A percentile compares a stretch with the other conserved stretches of the same genome.
Evolutionary conservation across 1,140 invertebrate genomes (phyloP).

Genomic region (Meteorus sp.): DNA sequence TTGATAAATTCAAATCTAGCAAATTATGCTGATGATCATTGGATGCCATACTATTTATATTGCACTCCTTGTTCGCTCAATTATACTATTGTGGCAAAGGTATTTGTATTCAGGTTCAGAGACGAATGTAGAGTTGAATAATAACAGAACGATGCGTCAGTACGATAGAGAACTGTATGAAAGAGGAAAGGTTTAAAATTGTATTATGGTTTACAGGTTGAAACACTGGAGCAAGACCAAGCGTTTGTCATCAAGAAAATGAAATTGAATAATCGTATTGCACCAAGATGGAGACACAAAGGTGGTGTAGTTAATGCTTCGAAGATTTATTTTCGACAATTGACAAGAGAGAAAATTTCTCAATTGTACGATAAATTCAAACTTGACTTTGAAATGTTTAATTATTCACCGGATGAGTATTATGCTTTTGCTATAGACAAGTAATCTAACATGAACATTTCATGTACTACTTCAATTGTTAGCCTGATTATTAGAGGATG

Average conservation of each 20-base stretch:
- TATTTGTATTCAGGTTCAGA: slow-evolving; percentile 42
- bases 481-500: not conserved
- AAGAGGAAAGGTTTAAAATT: not conserved
- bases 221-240: slow-evolving; percentile 63
- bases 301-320: slow-evolving; percentile 30
- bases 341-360: slow-evolving; percentile 49
- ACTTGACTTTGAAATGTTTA: slow-evolving; percentile 63
- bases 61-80: slow-evolving; percentile 54
- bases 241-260: slow-evolving; percentile 52
- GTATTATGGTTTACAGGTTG: slow-evolving; percentile 47
- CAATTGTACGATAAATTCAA: slow-evolving; percentile 59
- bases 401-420: slow-evolving; percentile 55
- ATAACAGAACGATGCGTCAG: not conserved
- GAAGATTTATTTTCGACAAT: slow-evolving; percentile 55
- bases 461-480: not conserved
- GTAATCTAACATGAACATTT: not conserved
- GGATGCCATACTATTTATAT: slow-evolving; percentile 56
- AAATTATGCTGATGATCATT: slow-evolving; percentile 58
- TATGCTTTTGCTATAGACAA: slow-evolving; percentile 36
- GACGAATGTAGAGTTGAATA: not conserved
- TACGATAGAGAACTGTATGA: not conserved
- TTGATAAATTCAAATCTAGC: slow-evolving; percentile 47
- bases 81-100: slow-evolving; percentile 64
- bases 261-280: slow-evolving; percentile 39
- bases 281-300: slow-evolving; percentile 54